Conservation (phyloP, 2,888 invertebrate genomes). For the Clostera curtula region DNA sequence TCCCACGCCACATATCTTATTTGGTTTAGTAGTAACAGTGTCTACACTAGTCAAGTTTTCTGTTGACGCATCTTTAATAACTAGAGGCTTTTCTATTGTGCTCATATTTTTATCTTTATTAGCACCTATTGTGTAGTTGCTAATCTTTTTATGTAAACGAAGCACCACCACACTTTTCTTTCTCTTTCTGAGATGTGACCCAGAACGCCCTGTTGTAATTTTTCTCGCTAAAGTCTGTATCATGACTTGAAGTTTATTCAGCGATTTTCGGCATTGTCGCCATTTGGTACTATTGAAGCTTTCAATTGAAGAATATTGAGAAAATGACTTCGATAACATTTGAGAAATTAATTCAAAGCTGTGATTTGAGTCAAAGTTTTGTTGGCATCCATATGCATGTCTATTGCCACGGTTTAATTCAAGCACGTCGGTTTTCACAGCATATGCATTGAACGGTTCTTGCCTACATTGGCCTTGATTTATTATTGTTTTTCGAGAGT, state of each 20-base stretch:
- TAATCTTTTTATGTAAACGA: constrained; percentile 24
- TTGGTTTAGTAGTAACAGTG: constrained; percentile 11
- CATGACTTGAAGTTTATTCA: constrained; percentile 25
- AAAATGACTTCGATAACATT: constrained; percentile 29
- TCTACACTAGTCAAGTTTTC: constrained; percentile 3
- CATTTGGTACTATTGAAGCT: constrained; percentile 24
- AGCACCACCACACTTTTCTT: constrained; percentile 32
- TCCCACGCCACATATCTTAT: constrained; percentile 40
- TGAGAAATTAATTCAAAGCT: constrained; percentile 42
- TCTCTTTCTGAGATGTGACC: constrained; percentile 16
- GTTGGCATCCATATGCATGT: constrained; percentile 29
- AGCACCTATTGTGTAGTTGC: too few relatives aligned
- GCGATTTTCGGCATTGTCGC: constrained; percentile 17
- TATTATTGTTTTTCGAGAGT: too few relatives aligned
- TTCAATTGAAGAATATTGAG: constrained; percentile 24
- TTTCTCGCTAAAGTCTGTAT: constrained; percentile 29
- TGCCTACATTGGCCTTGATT: too few relatives aligned
- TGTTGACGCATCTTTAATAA: constrained; percentile 28
- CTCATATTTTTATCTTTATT: constrained; percentile 12
- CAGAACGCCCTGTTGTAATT: constrained; percentile 25
- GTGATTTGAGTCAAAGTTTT: constrained; percentile 31
- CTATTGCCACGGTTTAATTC: constrained; percentile 13
- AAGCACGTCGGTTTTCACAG: constrained; percentile 8
- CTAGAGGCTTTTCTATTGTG: constrained; percentile 24
- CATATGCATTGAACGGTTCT: neutral